Base-by-base conservation (phyloP, 2,113 vertebrate species). In the Saimiri boliviensis region DNA sequence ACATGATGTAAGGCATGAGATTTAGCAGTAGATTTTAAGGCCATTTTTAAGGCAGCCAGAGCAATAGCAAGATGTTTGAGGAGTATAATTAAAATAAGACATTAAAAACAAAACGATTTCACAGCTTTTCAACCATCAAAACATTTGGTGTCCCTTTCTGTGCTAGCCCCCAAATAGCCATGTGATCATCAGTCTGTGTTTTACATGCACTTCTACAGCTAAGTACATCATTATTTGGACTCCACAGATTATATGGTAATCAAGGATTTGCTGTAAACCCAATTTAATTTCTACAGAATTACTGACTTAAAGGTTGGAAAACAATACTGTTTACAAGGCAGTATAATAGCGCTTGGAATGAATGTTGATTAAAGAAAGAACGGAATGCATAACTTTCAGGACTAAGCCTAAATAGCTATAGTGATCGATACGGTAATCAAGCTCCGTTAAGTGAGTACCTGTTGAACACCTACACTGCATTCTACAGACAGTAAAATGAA, bases 201-300 rank as follows among this genome's bases (percentile, higher is more conserved):
- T 96, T 95, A 95, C 52, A 94, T 97, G 95, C 56, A 91, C 0
- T 98, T 96, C 95, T 74, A 92, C 40, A 96, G 91, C 94, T 94
- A 97, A 96, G 52, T 97, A 82, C 73, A 94, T 94, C 68, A 47
- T 96, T 95, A 96, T 91, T 96, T 95, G 95, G 91, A 97, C 76
- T 94, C 74, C 60, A 83, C 82, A 92, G 94, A 96, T 95, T 95
- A 97, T 96, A 95, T 87, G 73, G 96, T 97, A 97, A 97, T 98
- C 97, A 96, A 76, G 54, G 96, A 95, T 94, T 97, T 96, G 97
- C 94, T 95, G 87, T 97, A 97, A 98, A 97, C 89, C 60, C 96
- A 95, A 96, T 97, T 96, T 94, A 97, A 98, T 97, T 97, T 96
- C 95, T 97, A 86, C 5, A 0, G 96, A 96, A 97, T 97, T 95